Evolutionary conservation across 1,140 invertebrate genomes (phyloP), one percentile per base, ranked within the genome.

Genomic region (Galleria mellonella): DNA sequence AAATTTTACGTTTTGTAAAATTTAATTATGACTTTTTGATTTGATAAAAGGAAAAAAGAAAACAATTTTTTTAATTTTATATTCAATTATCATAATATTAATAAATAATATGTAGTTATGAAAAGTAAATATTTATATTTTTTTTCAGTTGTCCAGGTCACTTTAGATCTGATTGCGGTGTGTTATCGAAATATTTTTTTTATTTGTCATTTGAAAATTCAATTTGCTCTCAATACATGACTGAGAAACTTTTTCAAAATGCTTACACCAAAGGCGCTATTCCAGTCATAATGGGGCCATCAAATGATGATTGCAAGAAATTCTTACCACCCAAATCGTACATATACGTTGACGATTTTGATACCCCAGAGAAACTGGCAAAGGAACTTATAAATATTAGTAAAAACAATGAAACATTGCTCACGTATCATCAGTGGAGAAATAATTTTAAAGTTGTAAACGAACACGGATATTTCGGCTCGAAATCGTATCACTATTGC

Each of bases 201-300:
- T 94, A 94, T 63, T 69, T 94, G 17, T 88, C 93, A 0, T 91
- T 94, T 47, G 94, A 95, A 78, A 94, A 94, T 61, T 89, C 90
- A 0, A 88, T 89, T 47, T 94, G 92, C 47, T 71, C 76, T n/a
- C 89, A 93, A 55, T 94, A 93, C 55, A 64, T 93, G 13, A 93
- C 91, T 0, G 92, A 94, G 58, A 93, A 93, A 62, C 65, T 91
- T 5, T 95, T 90, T 72, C 89, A 90, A 84, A 87, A 92, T 43
- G 89, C 88, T 0, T 92, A 88, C 44, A 46, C 64, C 1, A 92
- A 91, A 72, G 84, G 87, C 12, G 87, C 92, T 0, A 89, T 94
- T 9, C 93, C 94, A 0, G 83, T 95, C 23, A 89, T 94, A 11
- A 89, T 92, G 83, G 93, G 93, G 1, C 79, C 89, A 0, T 27